Conservation (phyloP, 1,140 invertebrate species). For the Lasaia peninsularis region DNA sequence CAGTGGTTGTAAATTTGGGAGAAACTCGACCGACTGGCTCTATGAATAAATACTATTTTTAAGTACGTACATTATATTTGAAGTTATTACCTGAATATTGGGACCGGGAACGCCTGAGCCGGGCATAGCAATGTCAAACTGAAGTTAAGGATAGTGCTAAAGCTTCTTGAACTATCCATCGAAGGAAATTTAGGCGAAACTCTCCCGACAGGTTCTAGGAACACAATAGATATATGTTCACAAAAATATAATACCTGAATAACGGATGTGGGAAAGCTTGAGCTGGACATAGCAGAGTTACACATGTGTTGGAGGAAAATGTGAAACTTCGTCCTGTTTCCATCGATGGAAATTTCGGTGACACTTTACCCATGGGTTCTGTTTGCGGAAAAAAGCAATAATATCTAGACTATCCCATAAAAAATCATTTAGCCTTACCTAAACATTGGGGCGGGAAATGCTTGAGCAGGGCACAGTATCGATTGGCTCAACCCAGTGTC, state of each 20-base stretch:
- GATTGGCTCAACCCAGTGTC: slow-evolving; percentile 52
- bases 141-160: slow-evolving; percentile 79
- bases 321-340: slow-evolving; percentile 79
- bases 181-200: slow-evolving; percentile 82
- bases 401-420: slow-evolving; percentile 13
- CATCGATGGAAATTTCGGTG: slow-evolving; percentile 78
- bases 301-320: slow-evolving; percentile 58
- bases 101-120: slow-evolving; percentile 83
- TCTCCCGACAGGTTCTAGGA: slow-evolving; percentile 84
- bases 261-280: slow-evolving; percentile 80
- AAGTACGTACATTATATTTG: slow-evolving; percentile 17
- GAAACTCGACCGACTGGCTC: slow-evolving; percentile 87
- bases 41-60: slow-evolving; percentile 61
- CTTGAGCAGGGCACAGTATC: slow-evolving; percentile 77
- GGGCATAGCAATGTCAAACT: slow-evolving; percentile 79
- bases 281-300: slow-evolving; percentile 79
- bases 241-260: slow-evolving; percentile 61
- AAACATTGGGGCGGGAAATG: slow-evolving; percentile 80
- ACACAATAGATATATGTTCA: slow-evolving; percentile 47
- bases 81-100: slow-evolving; percentile 80
- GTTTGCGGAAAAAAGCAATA: slow-evolving; percentile 39
- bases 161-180: slow-evolving; percentile 81
- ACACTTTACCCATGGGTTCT: slow-evolving; percentile 80
- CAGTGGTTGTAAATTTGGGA: slow-evolving; percentile 86
- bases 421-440: slow-evolving; percentile 64